A percentile compares a stretch with the other conserved stretches of the same genome.
These are phyloP conservation scores for Cossypha niveicapilla DNA, from an alignment of 2,797 vertebrate species.

Conservation along the genomic window DNA sequence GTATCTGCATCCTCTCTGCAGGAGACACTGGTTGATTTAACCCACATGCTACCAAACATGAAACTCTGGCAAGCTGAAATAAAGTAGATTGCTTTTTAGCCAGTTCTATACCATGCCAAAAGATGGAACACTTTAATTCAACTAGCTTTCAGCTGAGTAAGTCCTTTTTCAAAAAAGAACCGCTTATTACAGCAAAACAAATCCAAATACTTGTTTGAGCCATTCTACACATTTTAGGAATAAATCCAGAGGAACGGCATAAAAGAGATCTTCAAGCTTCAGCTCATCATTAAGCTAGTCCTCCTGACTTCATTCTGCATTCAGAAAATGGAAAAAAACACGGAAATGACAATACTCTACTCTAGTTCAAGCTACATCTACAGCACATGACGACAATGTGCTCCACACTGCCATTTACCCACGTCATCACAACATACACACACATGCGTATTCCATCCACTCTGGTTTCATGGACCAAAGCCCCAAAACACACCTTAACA, in stretches of 20 bases:
- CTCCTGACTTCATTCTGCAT: not conserved
- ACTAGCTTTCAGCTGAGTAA: not conserved
- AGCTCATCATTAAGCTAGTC: not conserved
- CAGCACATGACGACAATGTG: accelerated
- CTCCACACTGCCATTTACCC: not conserved
- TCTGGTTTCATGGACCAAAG: not conserved
- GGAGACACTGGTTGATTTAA: not conserved
- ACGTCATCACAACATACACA: accelerated
- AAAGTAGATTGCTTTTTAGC: not conserved
- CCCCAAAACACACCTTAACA: not conserved
- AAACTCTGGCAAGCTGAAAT: not conserved
- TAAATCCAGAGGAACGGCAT: not conserved
- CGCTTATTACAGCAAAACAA: not conserved
- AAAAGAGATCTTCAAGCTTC: not conserved
- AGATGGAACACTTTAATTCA: not conserved
- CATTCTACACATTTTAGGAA: not conserved
- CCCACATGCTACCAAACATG: accelerated
- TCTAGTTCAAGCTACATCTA: not conserved
- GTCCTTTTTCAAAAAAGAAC: not conserved
- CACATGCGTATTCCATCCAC: accelerated
- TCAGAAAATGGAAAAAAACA: not conserved
- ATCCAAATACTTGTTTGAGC: not conserved
- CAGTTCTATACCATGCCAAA: not conserved
- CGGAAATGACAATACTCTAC: accelerated
- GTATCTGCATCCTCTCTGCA: not conserved